These are phyloP conservation scores for Hirundichthys speculiger DNA, from an alignment of 2,113 vertebrate species.

Conservation along the genomic window DNA sequence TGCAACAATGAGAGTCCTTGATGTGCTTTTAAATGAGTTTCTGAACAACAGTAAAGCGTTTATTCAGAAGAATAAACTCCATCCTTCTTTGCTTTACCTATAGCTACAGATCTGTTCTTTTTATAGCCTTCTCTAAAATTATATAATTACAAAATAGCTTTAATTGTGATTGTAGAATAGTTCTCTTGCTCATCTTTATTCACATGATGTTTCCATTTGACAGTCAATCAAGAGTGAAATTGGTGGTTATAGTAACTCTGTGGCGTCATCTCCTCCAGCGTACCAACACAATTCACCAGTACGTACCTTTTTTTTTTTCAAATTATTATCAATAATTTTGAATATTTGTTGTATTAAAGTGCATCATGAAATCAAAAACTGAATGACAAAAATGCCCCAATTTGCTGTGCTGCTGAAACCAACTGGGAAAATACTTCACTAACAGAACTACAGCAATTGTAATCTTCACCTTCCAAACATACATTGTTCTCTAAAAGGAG, in stretches of 20 bases:
- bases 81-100: background rate
- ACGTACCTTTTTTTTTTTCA: constrained; percentile 1
- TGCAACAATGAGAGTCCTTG: constrained; percentile 1
- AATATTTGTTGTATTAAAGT: background rate
- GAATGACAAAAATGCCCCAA: too few species aligned
- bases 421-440: too few species aligned
- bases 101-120: background rate
- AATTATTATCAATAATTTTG: too few species aligned
- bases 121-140: background rate
- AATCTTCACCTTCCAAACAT: too few species aligned
- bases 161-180: background rate
- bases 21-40: constrained; percentile 17
- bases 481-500: too few species aligned
- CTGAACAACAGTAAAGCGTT: constrained; percentile 6
- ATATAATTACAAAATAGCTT: background rate
- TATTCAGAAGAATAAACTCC: background rate
- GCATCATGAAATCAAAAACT: too few species aligned
- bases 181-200: background rate
- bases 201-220: constrained; percentile 16
- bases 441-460: too few species aligned
- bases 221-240: constrained; percentile 81
- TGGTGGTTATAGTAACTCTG: constrained; percentile 85
- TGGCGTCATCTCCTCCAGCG: constrained; percentile 67
- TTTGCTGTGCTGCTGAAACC: too few species aligned
- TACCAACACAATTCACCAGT: constrained; percentile 82